phyloP scores from a whole-genome alignment of 2,888 invertebrate species.

The Drosophila diplacantha region DNA sequence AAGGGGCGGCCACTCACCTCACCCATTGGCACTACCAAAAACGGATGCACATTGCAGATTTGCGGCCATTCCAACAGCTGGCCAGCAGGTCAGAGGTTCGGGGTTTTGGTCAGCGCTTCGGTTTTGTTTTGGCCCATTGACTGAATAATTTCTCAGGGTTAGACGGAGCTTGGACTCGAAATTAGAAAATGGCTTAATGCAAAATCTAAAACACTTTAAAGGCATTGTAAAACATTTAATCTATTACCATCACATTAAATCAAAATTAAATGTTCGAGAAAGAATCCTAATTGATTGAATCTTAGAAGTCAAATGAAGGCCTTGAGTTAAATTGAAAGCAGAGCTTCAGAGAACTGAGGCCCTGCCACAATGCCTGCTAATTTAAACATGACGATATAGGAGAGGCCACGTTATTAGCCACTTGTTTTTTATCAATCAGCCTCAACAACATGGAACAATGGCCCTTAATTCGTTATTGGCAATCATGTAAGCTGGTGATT shows the following conservation, averaged over 20 bases:
- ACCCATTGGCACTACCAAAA: constrained; percentile 1
- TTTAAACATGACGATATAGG: neutral
- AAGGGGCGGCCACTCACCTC: constrained; percentile 8
- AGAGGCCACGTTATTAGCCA: constrained; percentile 1
- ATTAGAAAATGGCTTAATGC: neutral
- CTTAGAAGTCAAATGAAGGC: neutral
- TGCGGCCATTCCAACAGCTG: constrained; percentile 36
- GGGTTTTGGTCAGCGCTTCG: constrained; percentile 32
- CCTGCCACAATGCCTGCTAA: neutral
- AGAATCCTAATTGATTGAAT: neutral
- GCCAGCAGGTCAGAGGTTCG: constrained; percentile 14
- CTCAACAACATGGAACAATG: constrained; percentile 3
- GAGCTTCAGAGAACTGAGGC: neutral
- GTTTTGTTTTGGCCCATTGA: constrained; percentile 28
- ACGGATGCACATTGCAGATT: constrained; percentile 34
- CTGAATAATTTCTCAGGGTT: constrained; percentile 22
- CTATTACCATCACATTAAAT: neutral
- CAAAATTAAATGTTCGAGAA: neutral
- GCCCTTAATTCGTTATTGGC: constrained; percentile 22
- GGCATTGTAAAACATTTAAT: neutral
- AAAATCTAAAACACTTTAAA: neutral
- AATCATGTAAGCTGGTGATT: constrained; percentile 28
- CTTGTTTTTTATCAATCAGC: constrained; percentile 2
- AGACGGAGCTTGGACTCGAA: neutral
- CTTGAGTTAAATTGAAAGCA: neutral